Conservation (phyloP, 2,888 invertebrate species). For the Tipula vernalis region DNA sequence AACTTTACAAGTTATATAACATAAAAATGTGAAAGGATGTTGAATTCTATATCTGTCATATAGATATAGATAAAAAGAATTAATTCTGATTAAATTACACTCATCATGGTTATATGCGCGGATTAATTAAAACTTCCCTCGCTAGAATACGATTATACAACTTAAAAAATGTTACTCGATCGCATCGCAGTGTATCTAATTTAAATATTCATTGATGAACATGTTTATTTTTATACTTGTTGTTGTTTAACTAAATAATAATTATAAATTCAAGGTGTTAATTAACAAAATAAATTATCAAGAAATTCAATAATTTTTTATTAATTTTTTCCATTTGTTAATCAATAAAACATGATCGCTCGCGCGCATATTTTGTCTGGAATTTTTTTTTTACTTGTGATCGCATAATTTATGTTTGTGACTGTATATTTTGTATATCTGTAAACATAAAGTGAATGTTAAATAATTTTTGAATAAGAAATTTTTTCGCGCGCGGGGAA, state of each 20-base stretch:
- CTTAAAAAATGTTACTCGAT: not conserved
- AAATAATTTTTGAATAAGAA: not conserved
- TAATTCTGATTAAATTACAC: not conserved
- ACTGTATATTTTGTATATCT: not conserved
- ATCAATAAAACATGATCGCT: not conserved
- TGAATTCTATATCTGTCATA: not conserved
- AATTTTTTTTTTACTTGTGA: not conserved
- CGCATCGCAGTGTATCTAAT: not conserved
- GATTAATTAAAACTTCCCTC: not conserved
- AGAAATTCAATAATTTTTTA: not conserved
- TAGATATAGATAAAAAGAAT: not conserved
- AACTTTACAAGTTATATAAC: not conserved
- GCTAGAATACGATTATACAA: not conserved
- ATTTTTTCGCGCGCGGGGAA: not conserved
- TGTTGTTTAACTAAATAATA: not conserved
- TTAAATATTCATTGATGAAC: not conserved
- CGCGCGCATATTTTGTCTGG: not conserved
- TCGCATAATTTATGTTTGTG: not conserved
- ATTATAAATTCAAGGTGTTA: constrained; percentile 4
- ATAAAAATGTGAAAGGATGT: not conserved
- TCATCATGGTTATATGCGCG: not conserved
- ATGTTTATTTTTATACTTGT: not conserved
- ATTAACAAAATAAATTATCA: not conserved
- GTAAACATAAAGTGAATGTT: not conserved
- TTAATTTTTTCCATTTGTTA: not conserved